phyloP scores from a whole-genome alignment of 2,797 vertebrate species.

The Lagorchestes hirsutus region DNA sequence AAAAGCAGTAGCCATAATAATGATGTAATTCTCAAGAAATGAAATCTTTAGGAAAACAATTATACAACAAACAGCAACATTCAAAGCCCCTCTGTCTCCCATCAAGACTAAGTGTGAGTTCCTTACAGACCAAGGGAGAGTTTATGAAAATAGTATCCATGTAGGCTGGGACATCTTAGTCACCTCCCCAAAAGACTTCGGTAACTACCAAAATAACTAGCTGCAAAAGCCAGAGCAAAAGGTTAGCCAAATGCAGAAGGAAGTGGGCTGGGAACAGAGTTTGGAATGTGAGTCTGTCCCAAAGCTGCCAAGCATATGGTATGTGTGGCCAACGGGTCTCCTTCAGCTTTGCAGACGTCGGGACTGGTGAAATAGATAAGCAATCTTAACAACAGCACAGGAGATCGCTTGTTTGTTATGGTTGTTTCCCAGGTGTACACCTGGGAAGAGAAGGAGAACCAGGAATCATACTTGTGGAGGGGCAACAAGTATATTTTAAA shows the following conservation, averaged over 20 bases:
- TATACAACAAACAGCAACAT: background rate
- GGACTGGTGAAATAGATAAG: background rate
- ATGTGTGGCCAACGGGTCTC: slow-evolving; percentile 28
- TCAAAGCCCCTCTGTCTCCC: background rate
- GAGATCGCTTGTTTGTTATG: background rate
- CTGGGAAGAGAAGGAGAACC: background rate
- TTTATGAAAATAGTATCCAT: slow-evolving; percentile 50
- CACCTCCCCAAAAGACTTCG: slow-evolving; percentile 70
- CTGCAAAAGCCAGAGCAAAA: slow-evolving; percentile 54
- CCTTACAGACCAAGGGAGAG: slow-evolving; percentile 60
- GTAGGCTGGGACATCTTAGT: slow-evolving; percentile 66
- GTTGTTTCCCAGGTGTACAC: background rate
- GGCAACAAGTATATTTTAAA: background rate
- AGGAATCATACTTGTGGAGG: background rate
- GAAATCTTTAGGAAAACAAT: background rate
- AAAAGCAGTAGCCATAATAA: background rate
- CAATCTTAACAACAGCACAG: background rate
- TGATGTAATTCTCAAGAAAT: background rate
- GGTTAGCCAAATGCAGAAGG: slow-evolving; percentile 12
- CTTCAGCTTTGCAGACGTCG: background rate
- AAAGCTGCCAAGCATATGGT: slow-evolving; percentile 48
- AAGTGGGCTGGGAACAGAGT: slow-evolving; percentile 55
- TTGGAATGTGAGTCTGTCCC: slow-evolving; percentile 25
- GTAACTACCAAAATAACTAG: slow-evolving; percentile 76
- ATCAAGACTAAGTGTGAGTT: slow-evolving; percentile 53